Conservation (phyloP, 2,888 invertebrate genomes). For the Agonopterix heracliana region DNA sequence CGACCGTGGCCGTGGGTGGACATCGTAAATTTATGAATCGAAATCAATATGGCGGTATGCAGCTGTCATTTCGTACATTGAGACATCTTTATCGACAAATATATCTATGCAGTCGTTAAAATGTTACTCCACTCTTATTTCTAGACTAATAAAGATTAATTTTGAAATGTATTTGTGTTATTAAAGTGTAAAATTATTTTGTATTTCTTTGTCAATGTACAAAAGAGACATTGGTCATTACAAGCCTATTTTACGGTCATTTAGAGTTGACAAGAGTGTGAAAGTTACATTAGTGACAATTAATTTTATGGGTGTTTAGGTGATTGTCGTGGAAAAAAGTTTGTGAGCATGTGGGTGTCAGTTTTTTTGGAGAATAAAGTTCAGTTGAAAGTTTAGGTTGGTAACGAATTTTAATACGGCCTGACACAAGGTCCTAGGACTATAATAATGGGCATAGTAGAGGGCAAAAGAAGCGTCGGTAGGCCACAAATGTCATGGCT, state of each 20-base stretch:
- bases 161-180: slow-evolving; percentile 9
- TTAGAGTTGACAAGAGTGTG: slow-evolving; percentile 48
- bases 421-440: too few species aligned
- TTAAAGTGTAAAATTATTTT: slow-evolving; percentile 2
- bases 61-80: slow-evolving; percentile 65
- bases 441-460: too few species aligned
- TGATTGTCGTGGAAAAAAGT: slow-evolving; percentile 65
- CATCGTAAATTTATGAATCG: slow-evolving; percentile 39
- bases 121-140: not conserved
- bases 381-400: too few species aligned
- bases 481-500: too few species aligned
- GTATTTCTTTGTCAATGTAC: slow-evolving; percentile 19
- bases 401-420: too few species aligned
- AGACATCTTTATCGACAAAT: slow-evolving; percentile 41
- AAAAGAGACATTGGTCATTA: slow-evolving; percentile 53
- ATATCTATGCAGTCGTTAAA: slow-evolving; percentile 7
- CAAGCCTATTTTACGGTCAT: slow-evolving; percentile 43
- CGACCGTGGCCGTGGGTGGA: slow-evolving; percentile 38
- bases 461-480: too few species aligned
- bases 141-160: slow-evolving; percentile 18
- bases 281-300: slow-evolving; percentile 55
- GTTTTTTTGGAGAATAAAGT: not conserved
- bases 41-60: slow-evolving; percentile 52
- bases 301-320: slow-evolving; percentile 60
- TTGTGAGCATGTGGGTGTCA: slow-evolving; percentile 43